Evolutionary conservation across 2,888 invertebrate species (phyloP).

Genomic region (Emesis russula): DNA sequence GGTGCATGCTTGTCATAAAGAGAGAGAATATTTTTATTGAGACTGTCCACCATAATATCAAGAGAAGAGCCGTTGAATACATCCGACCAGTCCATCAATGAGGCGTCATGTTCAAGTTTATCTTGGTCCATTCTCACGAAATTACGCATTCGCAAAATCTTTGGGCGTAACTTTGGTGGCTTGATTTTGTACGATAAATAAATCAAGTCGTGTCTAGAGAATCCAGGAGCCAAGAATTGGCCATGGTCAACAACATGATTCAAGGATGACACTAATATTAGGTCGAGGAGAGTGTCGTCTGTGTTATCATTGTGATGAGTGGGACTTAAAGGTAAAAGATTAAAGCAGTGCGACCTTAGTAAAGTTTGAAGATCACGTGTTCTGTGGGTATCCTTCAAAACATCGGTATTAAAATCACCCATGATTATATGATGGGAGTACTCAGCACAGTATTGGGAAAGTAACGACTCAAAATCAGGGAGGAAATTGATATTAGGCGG

Average conservation of each 20-base stretch:
- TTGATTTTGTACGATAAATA: background rate
- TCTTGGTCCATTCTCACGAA: background rate
- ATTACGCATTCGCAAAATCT: background rate
- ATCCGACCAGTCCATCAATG: background rate
- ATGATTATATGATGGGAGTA: background rate
- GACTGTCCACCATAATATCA: background rate
- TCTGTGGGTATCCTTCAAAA: background rate
- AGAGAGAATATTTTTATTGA: background rate
- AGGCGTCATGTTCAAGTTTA: background rate
- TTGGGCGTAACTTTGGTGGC: background rate
- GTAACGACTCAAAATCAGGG: too few relatives aligned
- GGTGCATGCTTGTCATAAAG: background rate
- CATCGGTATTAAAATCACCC: background rate
- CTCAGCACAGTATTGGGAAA: too few relatives aligned
- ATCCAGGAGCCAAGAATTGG: background rate
- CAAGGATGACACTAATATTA: slow-evolving; percentile 8
- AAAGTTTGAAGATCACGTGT: background rate
- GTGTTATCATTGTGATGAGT: background rate
- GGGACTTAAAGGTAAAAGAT: background rate
- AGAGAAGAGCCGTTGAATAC: background rate
- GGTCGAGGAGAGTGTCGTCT: background rate
- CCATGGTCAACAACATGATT: background rate
- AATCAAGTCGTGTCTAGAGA: background rate
- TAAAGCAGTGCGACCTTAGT: background rate
- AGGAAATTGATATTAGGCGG: too few relatives aligned